Percentiles rank a stretch among this genome's conserved stretches.
Conservation (phyloP, 2,113 vertebrate genomes). For the Brevimyrus niger region DNA sequence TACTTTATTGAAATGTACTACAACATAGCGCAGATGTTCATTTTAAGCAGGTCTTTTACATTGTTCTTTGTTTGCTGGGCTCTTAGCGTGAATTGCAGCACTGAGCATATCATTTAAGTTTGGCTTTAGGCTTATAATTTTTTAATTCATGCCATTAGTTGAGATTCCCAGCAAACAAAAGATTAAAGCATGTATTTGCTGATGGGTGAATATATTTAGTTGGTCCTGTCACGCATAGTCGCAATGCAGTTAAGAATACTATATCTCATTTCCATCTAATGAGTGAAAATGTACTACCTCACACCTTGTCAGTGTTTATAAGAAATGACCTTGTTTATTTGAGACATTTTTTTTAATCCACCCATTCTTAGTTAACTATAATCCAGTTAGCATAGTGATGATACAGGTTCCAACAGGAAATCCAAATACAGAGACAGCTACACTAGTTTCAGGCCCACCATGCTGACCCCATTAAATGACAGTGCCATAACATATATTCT, state of each 20-base stretch:
- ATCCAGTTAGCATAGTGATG: background rate
- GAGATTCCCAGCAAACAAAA: constrained; percentile 48
- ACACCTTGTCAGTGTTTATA: background rate
- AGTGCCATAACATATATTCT: background rate
- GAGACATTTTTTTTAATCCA: background rate
- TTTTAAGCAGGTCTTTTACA: background rate
- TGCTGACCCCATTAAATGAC: background rate
- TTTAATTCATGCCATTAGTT: constrained; percentile 55
- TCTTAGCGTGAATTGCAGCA: background rate
- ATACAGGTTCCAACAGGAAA: background rate
- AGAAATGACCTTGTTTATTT: background rate
- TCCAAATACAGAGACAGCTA: background rate
- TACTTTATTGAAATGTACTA: background rate
- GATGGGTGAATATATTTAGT: constrained; percentile 30
- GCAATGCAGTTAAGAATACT: background rate
- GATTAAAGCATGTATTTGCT: constrained; percentile 42
- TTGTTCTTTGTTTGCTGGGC: constrained; percentile 4
- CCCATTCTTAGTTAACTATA: background rate
- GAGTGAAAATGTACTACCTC: background rate
- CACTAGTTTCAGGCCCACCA: background rate
- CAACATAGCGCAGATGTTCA: background rate
- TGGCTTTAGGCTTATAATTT: constrained; percentile 46
- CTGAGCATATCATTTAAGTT: constrained; percentile 27
- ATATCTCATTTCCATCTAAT: background rate
- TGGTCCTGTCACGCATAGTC: background rate